These are phyloP conservation scores for Urosaurus nigricauda DNA, from an alignment of 2,797 vertebrate genomes.

Conservation along the genomic window DNA sequence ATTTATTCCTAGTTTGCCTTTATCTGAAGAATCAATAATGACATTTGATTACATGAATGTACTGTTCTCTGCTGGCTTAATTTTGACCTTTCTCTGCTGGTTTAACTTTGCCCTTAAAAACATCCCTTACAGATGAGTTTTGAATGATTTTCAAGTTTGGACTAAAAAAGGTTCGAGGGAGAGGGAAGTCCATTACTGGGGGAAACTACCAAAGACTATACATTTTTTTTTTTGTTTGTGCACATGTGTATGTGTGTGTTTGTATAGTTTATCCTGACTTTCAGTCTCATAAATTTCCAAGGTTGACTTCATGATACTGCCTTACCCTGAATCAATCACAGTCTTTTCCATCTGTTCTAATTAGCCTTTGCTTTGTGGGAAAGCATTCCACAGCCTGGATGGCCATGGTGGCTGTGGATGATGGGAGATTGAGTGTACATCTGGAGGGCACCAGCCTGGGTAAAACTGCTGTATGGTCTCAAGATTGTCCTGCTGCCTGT, in stretches of 20 bases:
- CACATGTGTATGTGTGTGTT: no score
- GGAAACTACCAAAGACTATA: background rate
- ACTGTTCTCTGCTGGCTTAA: background rate
- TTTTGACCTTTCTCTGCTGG: background rate
- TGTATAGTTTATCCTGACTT: background rate
- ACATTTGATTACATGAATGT: background rate
- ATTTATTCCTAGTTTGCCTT: background rate
- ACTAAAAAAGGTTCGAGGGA: background rate
- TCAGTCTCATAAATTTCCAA: background rate
- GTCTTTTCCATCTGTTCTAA: background rate
- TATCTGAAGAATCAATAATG: background rate
- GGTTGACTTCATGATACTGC: background rate
- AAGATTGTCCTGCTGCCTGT: background rate
- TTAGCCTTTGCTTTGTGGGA: background rate
- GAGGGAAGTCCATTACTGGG: background rate
- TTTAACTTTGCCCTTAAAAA: conserved; percentile 5
- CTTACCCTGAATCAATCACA: background rate
- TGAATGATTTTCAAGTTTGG: background rate
- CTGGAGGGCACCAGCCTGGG: no score
- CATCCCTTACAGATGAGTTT: background rate
- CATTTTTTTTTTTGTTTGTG: background rate
- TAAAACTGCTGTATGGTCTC: no score
- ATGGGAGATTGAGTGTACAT: no score
- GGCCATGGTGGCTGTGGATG: no score
- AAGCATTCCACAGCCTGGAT: no score